Conservation (phyloP, 2,797 vertebrate genomes). For the Aulostomus chinensis region DNA sequence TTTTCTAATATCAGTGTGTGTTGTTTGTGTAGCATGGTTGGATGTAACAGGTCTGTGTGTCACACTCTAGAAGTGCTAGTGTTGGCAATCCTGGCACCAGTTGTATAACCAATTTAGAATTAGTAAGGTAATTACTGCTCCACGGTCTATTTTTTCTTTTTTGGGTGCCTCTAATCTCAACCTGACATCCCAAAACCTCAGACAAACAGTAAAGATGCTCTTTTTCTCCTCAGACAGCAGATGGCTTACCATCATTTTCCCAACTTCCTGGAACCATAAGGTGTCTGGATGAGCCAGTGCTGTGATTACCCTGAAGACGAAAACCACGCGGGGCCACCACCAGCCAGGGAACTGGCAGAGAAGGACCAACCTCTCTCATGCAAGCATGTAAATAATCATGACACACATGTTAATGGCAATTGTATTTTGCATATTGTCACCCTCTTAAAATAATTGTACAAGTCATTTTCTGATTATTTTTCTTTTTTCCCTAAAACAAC, state of each 20-base stretch:
- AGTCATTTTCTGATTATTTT: no score
- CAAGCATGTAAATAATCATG: no score
- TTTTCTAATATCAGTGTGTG: no score
- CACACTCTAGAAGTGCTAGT: neutral
- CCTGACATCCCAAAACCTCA: constrained; percentile 59
- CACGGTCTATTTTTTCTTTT: constrained; percentile 8
- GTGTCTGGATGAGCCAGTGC: constrained; percentile 56
- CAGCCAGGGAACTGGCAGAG: no score
- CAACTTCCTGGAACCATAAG: constrained; percentile 50
- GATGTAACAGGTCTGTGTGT: neutral
- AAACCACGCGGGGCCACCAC: no score
- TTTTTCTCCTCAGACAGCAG: constrained; percentile 55
- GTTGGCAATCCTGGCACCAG: neutral
- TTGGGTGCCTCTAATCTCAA: constrained; percentile 35
- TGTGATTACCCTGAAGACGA: constrained; percentile 64
- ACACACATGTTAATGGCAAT: no score
- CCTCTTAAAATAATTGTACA: no score
- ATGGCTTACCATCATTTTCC: constrained; percentile 55
- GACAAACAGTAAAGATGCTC: constrained; percentile 63
- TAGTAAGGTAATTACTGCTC: constrained; percentile 33
- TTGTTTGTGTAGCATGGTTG: neutral
- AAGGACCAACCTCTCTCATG: no score
- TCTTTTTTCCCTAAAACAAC: no score
- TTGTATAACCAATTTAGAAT: constrained; percentile 43
- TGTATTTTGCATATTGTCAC: no score